A percentile compares a stretch with the other conserved stretches of the same genome.
Conservation (phyloP, 2,888 invertebrate species). For the Aspidiotus rigidus region DNA sequence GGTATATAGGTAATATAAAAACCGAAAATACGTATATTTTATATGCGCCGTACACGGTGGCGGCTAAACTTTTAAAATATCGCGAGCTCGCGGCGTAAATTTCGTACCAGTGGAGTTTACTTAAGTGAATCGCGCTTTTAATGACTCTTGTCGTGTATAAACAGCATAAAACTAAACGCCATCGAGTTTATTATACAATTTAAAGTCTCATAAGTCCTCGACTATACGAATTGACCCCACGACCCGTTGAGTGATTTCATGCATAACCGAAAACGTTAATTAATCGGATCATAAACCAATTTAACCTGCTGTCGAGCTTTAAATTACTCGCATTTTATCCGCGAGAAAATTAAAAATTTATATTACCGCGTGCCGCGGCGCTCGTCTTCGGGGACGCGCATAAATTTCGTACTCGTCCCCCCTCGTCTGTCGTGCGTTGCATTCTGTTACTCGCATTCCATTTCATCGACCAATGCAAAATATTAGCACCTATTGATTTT, state of each 20-base stretch:
- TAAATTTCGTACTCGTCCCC: neutral
- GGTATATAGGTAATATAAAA: no score
- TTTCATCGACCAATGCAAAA: no score
- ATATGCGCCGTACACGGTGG: no score
- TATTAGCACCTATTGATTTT: no score
- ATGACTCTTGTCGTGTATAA: slow-evolving; percentile 4
- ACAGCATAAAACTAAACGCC: neutral
- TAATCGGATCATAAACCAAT: slow-evolving; percentile 4
- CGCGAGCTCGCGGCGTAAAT: no score
- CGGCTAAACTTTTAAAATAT: no score
- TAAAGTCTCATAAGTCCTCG: neutral
- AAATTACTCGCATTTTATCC: slow-evolving; percentile 1
- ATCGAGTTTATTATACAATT: slow-evolving; percentile 4
- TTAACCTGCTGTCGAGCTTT: neutral
- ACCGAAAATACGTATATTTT: no score
- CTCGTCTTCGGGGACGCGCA: neutral
- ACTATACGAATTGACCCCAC: neutral
- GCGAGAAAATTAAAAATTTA: neutral
- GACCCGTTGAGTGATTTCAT: neutral
- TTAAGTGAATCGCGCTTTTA: neutral
- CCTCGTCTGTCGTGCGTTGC: no score
- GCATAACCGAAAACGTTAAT: slow-evolving; percentile 4
- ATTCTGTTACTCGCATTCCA: no score
- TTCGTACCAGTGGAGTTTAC: no score
- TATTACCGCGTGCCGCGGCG: neutral